These are phyloP conservation scores for Lucilia sericata DNA, from an alignment of 1,140 invertebrate species.

Conservation along the genomic window DNA sequence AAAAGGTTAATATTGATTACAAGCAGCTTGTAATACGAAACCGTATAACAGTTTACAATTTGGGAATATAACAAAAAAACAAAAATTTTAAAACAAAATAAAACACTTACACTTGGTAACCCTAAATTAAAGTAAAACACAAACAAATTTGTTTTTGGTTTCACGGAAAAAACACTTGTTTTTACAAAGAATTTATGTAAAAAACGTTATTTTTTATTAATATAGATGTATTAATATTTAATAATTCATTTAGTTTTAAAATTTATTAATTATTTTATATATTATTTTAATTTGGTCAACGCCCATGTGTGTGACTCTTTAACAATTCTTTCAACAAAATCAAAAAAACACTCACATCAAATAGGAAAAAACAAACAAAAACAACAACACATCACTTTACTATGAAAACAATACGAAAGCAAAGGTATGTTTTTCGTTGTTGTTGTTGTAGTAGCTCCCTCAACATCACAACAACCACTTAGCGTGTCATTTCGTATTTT, in stretches of 20 bases:
- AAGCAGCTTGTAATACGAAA: conserved; percentile 18
- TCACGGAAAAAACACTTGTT: not conserved
- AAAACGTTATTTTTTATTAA: no score
- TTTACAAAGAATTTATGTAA: not conserved
- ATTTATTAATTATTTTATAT: not conserved
- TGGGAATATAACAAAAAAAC: not conserved
- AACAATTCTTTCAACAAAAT: conserved; percentile 22
- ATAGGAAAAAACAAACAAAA: conserved; percentile 41
- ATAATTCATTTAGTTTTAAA: not conserved
- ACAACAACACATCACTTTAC: conserved; percentile 53
- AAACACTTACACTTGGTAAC: not conserved
- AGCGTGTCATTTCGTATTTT: conserved; percentile 25
- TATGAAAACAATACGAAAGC: conserved; percentile 57
- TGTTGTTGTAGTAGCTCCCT: not conserved
- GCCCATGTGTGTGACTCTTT: conserved; percentile 1
- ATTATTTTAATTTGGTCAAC: not conserved
- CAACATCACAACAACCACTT: conserved; percentile 34
- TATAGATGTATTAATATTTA: not conserved
- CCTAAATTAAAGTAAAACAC: not conserved
- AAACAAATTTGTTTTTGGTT: not conserved
- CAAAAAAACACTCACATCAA: conserved; percentile 12
- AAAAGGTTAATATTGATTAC: conserved; percentile 32
- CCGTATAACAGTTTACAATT: not conserved
- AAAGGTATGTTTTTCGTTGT: conserved; percentile 53
- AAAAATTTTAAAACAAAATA: not conserved